A percentile compares a stretch with the other conserved stretches of the same genome.
These are phyloP conservation scores for Boleophthalmus pectinirostris DNA, from an alignment of 2,113 vertebrate species.

Conservation along the genomic window DNA sequence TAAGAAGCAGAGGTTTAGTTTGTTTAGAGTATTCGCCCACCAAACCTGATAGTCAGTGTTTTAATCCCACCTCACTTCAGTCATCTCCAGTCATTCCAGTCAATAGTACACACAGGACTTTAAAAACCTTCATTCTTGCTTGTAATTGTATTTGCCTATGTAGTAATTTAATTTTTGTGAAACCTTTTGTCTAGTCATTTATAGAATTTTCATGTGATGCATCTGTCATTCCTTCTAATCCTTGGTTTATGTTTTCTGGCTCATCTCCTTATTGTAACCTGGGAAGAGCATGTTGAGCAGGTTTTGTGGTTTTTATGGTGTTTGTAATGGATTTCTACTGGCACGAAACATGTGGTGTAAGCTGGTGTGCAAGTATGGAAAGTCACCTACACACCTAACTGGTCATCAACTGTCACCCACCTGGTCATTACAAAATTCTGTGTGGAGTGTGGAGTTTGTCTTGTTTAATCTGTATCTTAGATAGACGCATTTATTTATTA, in stretches of 20 bases:
- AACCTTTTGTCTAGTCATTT: neutral
- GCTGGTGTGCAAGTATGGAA: neutral
- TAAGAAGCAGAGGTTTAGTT: too few relatives aligned
- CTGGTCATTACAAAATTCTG: neutral
- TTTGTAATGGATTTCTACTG: conserved; percentile 16
- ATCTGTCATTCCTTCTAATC: neutral
- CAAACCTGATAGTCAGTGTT: too few relatives aligned
- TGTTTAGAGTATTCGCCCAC: too few relatives aligned
- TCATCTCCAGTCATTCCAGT: neutral
- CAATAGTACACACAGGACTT: neutral
- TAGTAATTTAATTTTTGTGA: too few relatives aligned
- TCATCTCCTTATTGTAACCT: neutral
- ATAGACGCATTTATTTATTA: too few relatives aligned
- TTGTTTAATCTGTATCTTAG: too few relatives aligned
- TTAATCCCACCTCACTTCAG: too few relatives aligned
- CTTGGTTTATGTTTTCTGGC: conserved; percentile 14
- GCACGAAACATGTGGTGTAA: neutral
- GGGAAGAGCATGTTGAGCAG: conserved; percentile 33
- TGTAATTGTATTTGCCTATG: too few relatives aligned
- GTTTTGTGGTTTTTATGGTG: conserved; percentile 32
- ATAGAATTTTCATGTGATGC: neutral
- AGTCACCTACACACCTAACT: neutral
- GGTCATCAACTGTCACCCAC: neutral
- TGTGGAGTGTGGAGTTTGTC: neutral
- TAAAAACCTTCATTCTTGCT: neutral